Conservation (phyloP, 1,140 invertebrate genomes). For the Bombus ignitus region DNA sequence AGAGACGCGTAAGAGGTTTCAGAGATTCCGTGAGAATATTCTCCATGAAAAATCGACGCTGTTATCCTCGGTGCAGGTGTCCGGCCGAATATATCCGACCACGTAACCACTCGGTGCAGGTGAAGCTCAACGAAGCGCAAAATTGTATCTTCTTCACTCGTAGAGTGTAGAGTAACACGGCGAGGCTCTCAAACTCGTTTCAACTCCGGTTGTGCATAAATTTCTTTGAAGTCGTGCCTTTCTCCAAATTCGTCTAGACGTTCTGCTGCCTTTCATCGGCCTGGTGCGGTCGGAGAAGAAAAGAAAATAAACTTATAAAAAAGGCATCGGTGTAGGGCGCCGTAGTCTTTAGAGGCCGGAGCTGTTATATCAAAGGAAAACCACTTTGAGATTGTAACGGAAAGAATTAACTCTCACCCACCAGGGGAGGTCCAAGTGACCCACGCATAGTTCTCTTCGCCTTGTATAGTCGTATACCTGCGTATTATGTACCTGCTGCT, state of each 20-base stretch:
- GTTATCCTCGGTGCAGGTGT: slow-evolving; percentile 34
- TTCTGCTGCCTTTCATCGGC: neutral
- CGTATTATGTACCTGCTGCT: neutral
- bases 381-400: slow-evolving; percentile 2
- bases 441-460: neutral
- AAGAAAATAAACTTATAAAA: neutral
- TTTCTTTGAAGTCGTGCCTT: slow-evolving; percentile 43
- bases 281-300: neutral
- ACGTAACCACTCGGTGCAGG: slow-evolving; percentile 58
- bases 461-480: neutral
- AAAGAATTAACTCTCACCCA: slow-evolving; percentile 3
- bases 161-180: slow-evolving; percentile 53
- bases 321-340: neutral
- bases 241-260: slow-evolving; percentile 28
- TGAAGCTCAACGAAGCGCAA: slow-evolving; percentile 71
- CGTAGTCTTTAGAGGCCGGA: neutral
- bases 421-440: neutral
- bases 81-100: slow-evolving; percentile 25
- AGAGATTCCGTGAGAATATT: neutral
- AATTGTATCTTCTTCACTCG: slow-evolving; percentile 68
- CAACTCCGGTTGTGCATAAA: slow-evolving; percentile 29
- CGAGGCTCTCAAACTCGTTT: slow-evolving; percentile 55
- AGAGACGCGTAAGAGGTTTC: neutral
- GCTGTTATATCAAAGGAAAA: neutral
- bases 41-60: slow-evolving; percentile 9